Conservation (phyloP, 1,140 invertebrate genomes). For the Galendromus occidentalis region DNA sequence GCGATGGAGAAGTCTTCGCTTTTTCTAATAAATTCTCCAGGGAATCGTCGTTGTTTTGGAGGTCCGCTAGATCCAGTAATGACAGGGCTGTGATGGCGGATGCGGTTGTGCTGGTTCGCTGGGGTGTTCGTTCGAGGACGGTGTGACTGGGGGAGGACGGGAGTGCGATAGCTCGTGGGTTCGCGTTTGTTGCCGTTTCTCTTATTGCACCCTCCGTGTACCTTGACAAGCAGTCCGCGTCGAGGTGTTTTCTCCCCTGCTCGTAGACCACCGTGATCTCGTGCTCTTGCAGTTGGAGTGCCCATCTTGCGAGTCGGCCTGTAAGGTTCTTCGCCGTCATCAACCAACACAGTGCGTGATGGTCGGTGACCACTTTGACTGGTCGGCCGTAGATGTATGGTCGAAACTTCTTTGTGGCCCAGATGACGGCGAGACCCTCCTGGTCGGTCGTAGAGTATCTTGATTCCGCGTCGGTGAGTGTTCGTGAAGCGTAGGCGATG, state of each 20-base stretch:
- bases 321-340: too few species aligned
- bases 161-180: too few species aligned
- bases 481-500: conserved; percentile 1
- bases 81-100: too few species aligned
- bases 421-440: conserved; percentile 6
- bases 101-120: neutral
- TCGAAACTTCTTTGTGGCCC: conserved; percentile 11
- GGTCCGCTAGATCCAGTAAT: too few species aligned
- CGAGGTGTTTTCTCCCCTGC: conserved; percentile 8
- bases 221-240: conserved; percentile 13
- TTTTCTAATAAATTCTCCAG: too few species aligned
- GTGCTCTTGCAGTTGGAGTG: conserved; percentile 16
- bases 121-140: neutral
- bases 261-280: conserved; percentile 18
- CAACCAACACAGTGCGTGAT: neutral
- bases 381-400: conserved; percentile 18
- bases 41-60: too few species aligned
- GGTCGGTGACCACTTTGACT: conserved; percentile 16
- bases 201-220: too few species aligned
- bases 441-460: conserved; percentile 3
- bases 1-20: too few species aligned
- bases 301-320: too few species aligned
- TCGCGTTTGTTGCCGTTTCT: too few species aligned
- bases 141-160: too few species aligned
- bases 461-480: neutral